Evolutionary conservation across 2,113 vertebrate genomes (phyloP).

Genomic region (Ginglymostoma cirratum): DNA sequence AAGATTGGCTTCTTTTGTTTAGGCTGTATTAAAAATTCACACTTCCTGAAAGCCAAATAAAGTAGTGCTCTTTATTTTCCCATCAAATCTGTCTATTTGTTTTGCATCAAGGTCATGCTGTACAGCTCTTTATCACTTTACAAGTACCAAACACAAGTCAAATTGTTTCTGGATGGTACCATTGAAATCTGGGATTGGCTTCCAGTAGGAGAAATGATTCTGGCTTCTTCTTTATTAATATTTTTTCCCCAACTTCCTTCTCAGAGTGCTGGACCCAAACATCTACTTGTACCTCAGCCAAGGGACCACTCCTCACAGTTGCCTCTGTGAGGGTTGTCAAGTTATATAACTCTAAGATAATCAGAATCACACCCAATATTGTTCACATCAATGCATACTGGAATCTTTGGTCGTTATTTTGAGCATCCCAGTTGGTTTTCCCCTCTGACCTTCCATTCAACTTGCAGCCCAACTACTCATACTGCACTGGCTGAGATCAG

Average conservation of each 20-base stretch:
- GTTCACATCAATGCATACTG: not conserved
- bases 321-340: not conserved
- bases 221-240: not conserved
- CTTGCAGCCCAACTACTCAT: not conserved
- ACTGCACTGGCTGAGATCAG: not conserved
- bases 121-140: not conserved
- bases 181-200: not conserved
- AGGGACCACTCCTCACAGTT: not conserved
- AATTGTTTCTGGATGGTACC: not conserved
- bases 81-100: not conserved
- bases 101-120: not conserved
- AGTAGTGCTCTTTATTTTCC: not conserved
- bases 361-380: not conserved
- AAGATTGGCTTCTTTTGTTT: not conserved
- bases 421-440: not conserved
- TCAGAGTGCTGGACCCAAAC: not conserved
- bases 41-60: not conserved
- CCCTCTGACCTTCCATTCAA: not conserved
- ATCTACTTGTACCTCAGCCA: not conserved
- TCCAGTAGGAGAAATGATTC: not conserved
- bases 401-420: not conserved
- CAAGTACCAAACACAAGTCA: not conserved
- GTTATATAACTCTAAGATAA: not conserved
- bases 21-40: not conserved
- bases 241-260: not conserved